phyloP scores from a whole-genome alignment of 2,797 vertebrate species.

The Tinamus major region DNA sequence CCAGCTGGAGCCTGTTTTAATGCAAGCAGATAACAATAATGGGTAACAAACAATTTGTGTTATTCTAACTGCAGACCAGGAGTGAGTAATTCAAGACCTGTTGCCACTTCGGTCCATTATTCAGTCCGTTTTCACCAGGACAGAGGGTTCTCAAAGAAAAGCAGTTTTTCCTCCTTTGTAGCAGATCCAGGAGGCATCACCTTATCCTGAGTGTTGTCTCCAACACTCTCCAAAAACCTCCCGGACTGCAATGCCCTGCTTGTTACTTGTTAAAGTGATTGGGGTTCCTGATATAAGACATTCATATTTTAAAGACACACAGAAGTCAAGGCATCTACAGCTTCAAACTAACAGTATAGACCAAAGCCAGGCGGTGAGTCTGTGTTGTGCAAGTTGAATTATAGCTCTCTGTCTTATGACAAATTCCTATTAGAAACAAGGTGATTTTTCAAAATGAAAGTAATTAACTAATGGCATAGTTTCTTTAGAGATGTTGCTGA shows the following conservation, averaged over 20 bases:
- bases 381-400: background rate
- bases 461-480: conserved; percentile 12
- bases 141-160: background rate
- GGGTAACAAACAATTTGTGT: background rate
- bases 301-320: background rate
- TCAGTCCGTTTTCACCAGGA: background rate
- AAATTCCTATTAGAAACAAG: background rate
- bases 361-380: background rate
- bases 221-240: background rate
- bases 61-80: background rate
- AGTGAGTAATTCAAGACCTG: background rate
- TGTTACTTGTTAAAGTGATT: background rate
- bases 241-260: background rate
- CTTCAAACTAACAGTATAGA: background rate
- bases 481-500: conserved; percentile 34
- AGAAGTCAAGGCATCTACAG: background rate
- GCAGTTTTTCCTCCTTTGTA: background rate
- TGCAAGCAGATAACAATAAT: background rate
- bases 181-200: background rate
- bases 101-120: background rate
- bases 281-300: background rate
- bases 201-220: background rate
- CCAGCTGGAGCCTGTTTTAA: background rate
- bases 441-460: background rate
- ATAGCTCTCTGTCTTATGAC: background rate